These are phyloP conservation scores for Oncorhynchus tshawytscha DNA, from an alignment of 2,113 vertebrate species.

Conservation along the genomic window DNA sequence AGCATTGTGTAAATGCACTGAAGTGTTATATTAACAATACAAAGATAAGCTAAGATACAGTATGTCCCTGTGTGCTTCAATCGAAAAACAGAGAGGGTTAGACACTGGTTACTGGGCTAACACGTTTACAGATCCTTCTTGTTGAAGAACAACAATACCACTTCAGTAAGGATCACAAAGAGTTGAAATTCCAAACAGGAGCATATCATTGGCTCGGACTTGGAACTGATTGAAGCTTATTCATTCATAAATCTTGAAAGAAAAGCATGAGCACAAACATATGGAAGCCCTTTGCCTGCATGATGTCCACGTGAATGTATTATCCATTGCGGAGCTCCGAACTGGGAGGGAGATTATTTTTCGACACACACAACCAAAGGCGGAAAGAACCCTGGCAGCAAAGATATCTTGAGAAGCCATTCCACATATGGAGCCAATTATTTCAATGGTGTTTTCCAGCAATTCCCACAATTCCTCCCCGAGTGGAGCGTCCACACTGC, in stretches of 20 bases:
- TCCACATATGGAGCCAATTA: constrained; percentile 69
- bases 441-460: constrained; percentile 54
- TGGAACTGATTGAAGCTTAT: constrained; percentile 48
- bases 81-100: constrained; percentile 13
- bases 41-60: not conserved
- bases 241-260: constrained; percentile 73
- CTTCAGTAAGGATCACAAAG: constrained; percentile 18
- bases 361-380: constrained; percentile 43
- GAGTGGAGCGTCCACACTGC: not conserved
- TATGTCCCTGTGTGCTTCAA: not conserved
- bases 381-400: not conserved
- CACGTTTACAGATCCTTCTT: constrained; percentile 19
- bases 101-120: constrained; percentile 28
- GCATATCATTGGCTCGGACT: constrained; percentile 34
- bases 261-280: constrained; percentile 54
- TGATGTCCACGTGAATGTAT: constrained; percentile 58
- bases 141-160: constrained; percentile 36
- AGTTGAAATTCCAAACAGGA: constrained; percentile 52
- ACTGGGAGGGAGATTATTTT: constrained; percentile 42
- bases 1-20: no score
- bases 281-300: constrained; percentile 67
- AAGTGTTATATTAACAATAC: no score
- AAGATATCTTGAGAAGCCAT: constrained; percentile 49
- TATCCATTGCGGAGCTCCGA: constrained; percentile 42
- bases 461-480: constrained; percentile 49